Conservation (phyloP, 2,797 vertebrate species). For the Semaprochilodus insignis region DNA sequence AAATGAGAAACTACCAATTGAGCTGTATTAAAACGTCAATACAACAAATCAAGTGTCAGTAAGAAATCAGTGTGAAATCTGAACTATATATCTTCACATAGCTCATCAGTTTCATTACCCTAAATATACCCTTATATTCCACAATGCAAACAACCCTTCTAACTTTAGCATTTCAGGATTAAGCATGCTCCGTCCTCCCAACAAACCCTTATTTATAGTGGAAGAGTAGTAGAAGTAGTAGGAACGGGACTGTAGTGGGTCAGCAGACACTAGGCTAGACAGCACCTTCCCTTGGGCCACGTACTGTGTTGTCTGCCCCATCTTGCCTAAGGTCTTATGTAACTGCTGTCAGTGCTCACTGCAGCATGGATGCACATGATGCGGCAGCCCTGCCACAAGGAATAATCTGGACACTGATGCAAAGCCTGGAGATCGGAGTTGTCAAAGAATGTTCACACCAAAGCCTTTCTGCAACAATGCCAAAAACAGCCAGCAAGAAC, state of each 20-base stretch:
- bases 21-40: no score
- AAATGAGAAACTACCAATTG: no score
- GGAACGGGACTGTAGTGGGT: constrained; percentile 13
- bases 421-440: background rate
- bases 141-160: background rate
- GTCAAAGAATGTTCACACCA: background rate
- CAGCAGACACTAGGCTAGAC: constrained; percentile 37
- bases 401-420: constrained; percentile 12
- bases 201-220: background rate
- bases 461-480: background rate
- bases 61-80: no score
- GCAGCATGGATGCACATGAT: constrained; percentile 40
- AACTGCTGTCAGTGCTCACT: constrained; percentile 43
- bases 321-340: constrained; percentile 43
- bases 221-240: background rate
- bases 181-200: no score
- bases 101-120: no score
- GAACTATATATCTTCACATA: no score
- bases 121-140: background rate
- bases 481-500: background rate
- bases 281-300: constrained; percentile 9
- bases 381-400: constrained; percentile 26
- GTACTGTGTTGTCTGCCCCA: constrained; percentile 6
- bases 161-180: background rate
- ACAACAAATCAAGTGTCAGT: no score